Evolutionary conservation across 2,888 invertebrate species (phyloP), one percentile per base, ranked within the genome.

Genomic region (Drosophila rellima): DNA sequence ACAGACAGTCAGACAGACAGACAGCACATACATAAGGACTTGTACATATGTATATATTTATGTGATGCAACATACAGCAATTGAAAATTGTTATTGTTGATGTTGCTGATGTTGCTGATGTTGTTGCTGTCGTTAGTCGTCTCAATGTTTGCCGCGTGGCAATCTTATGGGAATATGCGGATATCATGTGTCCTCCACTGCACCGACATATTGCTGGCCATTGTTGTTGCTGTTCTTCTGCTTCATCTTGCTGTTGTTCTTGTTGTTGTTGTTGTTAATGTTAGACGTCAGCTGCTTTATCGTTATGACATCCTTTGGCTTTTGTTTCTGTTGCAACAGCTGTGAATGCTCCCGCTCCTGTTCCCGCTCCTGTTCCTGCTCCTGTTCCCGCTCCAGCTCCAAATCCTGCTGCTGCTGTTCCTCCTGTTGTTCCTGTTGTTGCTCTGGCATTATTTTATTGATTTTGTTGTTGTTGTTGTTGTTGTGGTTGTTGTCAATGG

Each of bases 271-370:
- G 48, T 20, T 72, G 50, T 77, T 74, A 55, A 50, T 70, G 61
- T 80, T 80, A 66, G 76, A 72, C 66, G 82, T 72, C 72, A 87
- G 74, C 74, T 90, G 87, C 70, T 82, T 90, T 87, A 91, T 86
- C 77, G 88, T 87, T 79, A 88, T 82, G 48, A 88, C 88, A 82
- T 90, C 90, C 89, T 88, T 89, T 82, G 87, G 82, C 74, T 87
- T 88, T 63, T 80, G 78, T 60, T 80, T 68, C 61, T 72, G 69
- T 51, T 71, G 70, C 57, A 71, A 44, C 56, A 63, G 51, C 18
- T 67, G 67, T 51, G 61, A 47, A 51, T 73, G 66, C 20, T 72
- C 57, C 18, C 59, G 48, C 37, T 65, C 65, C 29, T 63, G 65
- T 47, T 66, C 50, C 52, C 42, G 35, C 23, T 80, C 73, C 26